Evolutionary conservation across 2,888 invertebrate species (phyloP).

Genomic region (Harpalus rufipes): DNA sequence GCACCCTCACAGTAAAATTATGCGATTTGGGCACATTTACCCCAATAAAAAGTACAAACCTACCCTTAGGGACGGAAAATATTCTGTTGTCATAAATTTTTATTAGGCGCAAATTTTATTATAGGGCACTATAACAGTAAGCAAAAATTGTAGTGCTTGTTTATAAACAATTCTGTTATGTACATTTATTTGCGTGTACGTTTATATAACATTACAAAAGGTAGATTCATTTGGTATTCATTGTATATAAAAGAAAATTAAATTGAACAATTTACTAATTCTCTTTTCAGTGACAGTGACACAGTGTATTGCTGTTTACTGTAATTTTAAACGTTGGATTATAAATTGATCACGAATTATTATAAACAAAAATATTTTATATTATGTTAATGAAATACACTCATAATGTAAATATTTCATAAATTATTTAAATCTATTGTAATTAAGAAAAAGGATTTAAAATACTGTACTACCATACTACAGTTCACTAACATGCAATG

Average conservation of each 20-base stretch:
- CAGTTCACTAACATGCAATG: conserved; percentile 25
- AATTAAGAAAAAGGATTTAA: conserved; percentile 4
- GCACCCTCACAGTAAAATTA: conserved; percentile 24
- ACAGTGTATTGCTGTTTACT: too few species aligned
- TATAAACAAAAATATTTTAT: background rate
- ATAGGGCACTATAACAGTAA: too few species aligned
- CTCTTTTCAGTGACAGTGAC: too few species aligned
- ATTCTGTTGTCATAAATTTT: conserved; percentile 52
- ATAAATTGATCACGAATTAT: background rate
- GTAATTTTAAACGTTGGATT: background rate
- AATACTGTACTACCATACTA: background rate
- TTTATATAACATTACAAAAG: too few species aligned
- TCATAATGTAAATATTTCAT: background rate
- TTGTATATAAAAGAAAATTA: too few species aligned
- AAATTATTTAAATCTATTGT: background rate
- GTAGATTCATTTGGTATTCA: too few species aligned
- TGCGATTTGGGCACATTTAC: conserved; percentile 27
- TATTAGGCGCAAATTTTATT: background rate
- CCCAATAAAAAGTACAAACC: conserved; percentile 46
- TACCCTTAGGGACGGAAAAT: conserved; percentile 20
- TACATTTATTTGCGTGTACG: too few species aligned
- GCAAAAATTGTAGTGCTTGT: too few species aligned
- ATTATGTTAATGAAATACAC: background rate
- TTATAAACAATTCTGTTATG: too few species aligned
- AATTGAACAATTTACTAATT: too few species aligned